Percentiles rank a stretch among this genome's conserved stretches.
Evolutionary conservation across 2,113 vertebrate species (phyloP).

Genomic region (Peromyscus polionotus): DNA sequence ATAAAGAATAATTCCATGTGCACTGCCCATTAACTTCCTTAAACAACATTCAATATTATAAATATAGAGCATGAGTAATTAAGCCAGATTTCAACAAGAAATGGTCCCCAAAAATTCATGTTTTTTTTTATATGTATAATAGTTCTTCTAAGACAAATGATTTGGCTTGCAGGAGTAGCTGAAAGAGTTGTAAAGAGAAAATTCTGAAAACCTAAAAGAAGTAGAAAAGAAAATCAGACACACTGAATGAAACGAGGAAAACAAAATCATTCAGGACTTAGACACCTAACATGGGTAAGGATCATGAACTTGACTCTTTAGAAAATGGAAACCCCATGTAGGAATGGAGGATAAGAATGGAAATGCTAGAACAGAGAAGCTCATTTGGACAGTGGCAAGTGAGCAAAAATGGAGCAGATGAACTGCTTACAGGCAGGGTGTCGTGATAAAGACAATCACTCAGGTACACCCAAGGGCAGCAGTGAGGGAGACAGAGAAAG

Average conservation of each 20-base stretch:
- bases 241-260: neutral
- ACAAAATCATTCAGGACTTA: neutral
- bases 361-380: conserved; percentile 29
- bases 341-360: conserved; percentile 31
- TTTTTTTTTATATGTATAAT: conserved; percentile 2
- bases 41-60: neutral
- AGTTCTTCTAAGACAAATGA: neutral
- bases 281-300: neutral
- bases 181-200: conserved; percentile 21
- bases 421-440: neutral
- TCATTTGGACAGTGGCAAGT: neutral
- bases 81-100: conserved; percentile 4
- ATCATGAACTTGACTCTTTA: neutral
- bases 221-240: neutral
- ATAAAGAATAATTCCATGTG: neutral
- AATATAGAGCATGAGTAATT: neutral
- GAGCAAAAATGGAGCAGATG: conserved; percentile 34
- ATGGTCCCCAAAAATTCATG: neutral
- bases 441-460: conserved; percentile 18
- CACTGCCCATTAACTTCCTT: neutral
- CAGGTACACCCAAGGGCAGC: neutral
- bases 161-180: neutral
- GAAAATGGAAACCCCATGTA: neutral
- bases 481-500: neutral
- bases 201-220: conserved; percentile 42